Evolutionary conservation across 2,888 invertebrate species (phyloP), one percentile per base, ranked within the genome.

Genomic region (Chrysolina haemoptera): DNA sequence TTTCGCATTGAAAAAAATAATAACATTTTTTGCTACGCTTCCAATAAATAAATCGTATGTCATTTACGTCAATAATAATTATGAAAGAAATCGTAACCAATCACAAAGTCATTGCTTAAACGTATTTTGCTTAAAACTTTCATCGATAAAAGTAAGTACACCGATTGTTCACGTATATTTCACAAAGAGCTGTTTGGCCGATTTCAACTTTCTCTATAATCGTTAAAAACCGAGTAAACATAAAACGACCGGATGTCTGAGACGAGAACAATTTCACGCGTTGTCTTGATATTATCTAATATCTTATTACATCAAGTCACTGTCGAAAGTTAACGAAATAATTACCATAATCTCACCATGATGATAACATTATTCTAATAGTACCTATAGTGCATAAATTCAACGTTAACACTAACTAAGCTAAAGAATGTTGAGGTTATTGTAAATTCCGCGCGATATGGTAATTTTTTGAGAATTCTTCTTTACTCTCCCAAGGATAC

Each of bases 151-250:
- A 53, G 20, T 20, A 53, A 53, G 20, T 20, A 10, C 20, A 53
- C 20, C 53, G 20, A 20, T 53, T 53, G 20, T 11, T 53, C 53
- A 20, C 53, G 20, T 53, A 1, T 53, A 20, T 53, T 53, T 20
- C 18, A 20, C 12, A 18, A 1, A 18, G 12, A 16, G 20, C 12
- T 12, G 18, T 20, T 5, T 20, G 20, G 5, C 18, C 53, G 18
- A 20, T 53, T 53, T 20, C 11, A 5, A 53, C 53, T 53, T 53
- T 53, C 53, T 53, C 53, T 53, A 53, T 53, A 22, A 20, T 53
- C 12, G 18, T 20, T 53, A 12, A 20, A 53, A 22, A 11, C 1
- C 18, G 20, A 20, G 53, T 22, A 22, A 53, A 22, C 18, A 18
- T 18, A 5, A 53, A 11, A 18, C 16, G 48, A 16, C 16, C n/a